Evolutionary conservation across 2,797 vertebrate genomes (phyloP), one percentile per base, ranked within the genome.

Genomic region (Xiphorhynchus erythropygius): DNA sequence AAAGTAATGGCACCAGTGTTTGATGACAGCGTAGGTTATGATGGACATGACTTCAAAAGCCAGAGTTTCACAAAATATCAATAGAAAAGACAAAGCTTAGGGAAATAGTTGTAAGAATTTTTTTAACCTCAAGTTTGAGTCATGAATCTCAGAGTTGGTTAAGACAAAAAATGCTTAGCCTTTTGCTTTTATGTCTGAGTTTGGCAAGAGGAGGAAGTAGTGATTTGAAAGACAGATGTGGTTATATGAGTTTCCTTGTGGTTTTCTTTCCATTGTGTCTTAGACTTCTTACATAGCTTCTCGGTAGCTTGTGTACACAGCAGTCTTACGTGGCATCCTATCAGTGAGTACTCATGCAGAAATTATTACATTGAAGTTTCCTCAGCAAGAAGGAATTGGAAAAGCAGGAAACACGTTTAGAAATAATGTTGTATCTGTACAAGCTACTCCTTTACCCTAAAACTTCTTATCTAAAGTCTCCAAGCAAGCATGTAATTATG

Each of bases 1-100:
- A 97, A 94, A 49, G 78, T 96, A 96, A 97, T 97, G 95, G 85
- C 73, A 76, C 41, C 68, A 59, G 44, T 44, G 63, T 93, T 94
- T 95, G 83, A 91, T 0, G 14, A 46, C 24, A 50, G 52, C 68
- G 24, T 76, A 89, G 91, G 85, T 76, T 69, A 64, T 92, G 75
- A 84, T 37, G 35, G 46, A 85, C 56, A 11, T 11, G 32, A 65
- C 76, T 88, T 83, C 64, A 84, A 70, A 82, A 71, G 47, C 55
- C 27, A 60, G 49, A 86, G 33, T 56, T 93, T 65, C 65, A 28
- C 12, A 69, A 50, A 85, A 33, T 4, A 6, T 23, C 30, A 55
- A 3, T 30, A 65, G 60, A 73, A 64, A 90, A 79, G 9, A 35
- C 6, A 5, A 77, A 57, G 49, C 59, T 59, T 92, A 27, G 13